Evolutionary conservation across 2,888 invertebrate genomes (phyloP).

Genomic region (Drosophila nr. fundita): DNA sequence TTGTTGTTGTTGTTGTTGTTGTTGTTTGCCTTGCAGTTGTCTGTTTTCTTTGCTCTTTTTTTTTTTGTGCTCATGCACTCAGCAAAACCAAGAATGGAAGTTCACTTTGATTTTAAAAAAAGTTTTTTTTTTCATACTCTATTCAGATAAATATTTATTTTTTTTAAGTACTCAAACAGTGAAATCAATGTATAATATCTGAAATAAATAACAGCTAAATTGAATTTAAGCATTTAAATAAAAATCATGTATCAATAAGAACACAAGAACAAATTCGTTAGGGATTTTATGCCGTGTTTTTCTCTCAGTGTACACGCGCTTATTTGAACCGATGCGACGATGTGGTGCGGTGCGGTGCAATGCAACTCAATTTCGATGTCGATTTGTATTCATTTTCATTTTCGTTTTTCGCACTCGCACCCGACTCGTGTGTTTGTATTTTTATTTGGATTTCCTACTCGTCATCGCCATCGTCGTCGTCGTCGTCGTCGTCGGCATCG

Average conservation of each 20-base stretch:
- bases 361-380: conserved; percentile 14
- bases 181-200: neutral
- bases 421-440: conserved; percentile 23
- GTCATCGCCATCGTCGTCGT: conserved; percentile 14
- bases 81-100: neutral
- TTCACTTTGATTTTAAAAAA: neutral
- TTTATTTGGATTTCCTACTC: conserved; percentile 60
- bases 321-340: conserved; percentile 21
- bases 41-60: conserved; percentile 56
- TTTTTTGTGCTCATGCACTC: neutral
- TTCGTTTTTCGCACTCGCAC: conserved; percentile 20
- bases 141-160: too few species aligned
- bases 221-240: neutral
- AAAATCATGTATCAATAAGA: neutral
- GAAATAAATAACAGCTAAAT: too few species aligned
- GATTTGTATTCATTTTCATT: conserved; percentile 44
- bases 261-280: neutral
- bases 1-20: conserved; percentile 26
- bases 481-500: conserved; percentile 48
- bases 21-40: conserved; percentile 65
- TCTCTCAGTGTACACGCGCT: conserved; percentile 4
- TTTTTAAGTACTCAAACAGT: neutral
- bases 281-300: neutral
- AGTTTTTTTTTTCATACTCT: neutral
- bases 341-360: neutral